These are phyloP conservation scores for Leptobrachium leishanense DNA, from an alignment of 2,113 vertebrate genomes.

Conservation along the genomic window DNA sequence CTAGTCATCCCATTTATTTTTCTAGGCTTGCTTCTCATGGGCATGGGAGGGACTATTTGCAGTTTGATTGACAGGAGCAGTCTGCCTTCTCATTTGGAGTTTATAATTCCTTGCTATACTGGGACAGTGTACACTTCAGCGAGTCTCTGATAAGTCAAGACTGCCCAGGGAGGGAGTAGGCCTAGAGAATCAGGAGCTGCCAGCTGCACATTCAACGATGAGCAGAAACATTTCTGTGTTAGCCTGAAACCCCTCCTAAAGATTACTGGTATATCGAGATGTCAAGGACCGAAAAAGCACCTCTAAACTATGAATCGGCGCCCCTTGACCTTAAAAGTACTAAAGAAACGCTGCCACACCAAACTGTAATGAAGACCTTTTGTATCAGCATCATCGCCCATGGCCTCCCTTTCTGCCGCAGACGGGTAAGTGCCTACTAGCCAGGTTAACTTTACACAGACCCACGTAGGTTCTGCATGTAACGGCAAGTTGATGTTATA, in stretches of 20 bases:
- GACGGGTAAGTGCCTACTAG: constrained; percentile 79
- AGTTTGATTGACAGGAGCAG: constrained; percentile 81
- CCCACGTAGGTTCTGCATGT: too few relatives aligned
- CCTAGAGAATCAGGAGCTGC: constrained; percentile 51
- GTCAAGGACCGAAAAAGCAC: constrained; percentile 78
- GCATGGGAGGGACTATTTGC: constrained; percentile 76
- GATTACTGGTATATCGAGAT: constrained; percentile 61
- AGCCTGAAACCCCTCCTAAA: neutral
- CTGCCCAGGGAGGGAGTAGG: constrained; percentile 66
- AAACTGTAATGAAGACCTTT: constrained; percentile 95
- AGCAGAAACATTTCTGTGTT: neutral
- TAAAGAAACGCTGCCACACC: constrained; percentile 80
- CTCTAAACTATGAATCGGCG: constrained; percentile 72
- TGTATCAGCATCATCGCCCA: constrained; percentile 98
- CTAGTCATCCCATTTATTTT: neutral
- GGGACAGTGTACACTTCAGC: constrained; percentile 75
- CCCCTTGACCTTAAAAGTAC: constrained; percentile 77
- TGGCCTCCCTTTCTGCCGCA: constrained; percentile 91
- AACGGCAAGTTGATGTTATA: too few relatives aligned
- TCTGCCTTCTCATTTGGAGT: constrained; percentile 81
- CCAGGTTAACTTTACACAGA: too few relatives aligned
- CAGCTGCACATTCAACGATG: neutral
- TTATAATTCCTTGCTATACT: constrained; percentile 87
- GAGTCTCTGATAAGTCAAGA: constrained; percentile 70
- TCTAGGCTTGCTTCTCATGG: constrained; percentile 54